phyloP scores from a whole-genome alignment of 2,888 invertebrate genomes.

The Dicyrtomina minuta region DNA sequence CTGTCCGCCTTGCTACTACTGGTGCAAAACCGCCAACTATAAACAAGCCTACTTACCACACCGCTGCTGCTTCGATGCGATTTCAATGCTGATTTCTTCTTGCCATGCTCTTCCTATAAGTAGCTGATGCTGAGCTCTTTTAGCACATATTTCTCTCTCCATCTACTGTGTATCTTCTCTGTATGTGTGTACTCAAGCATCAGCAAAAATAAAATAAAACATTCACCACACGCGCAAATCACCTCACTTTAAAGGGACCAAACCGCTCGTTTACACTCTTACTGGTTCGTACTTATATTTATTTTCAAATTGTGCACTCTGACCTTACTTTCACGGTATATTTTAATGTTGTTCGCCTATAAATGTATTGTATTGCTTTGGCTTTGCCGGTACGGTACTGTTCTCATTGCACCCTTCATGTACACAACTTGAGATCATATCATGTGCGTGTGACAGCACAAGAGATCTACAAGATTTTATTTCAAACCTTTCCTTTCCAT shows the following conservation, averaged over 20 bases:
- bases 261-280: constrained; percentile 41
- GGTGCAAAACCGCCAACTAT: too few relatives aligned
- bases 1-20: too few relatives aligned
- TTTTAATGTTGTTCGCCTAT: neutral
- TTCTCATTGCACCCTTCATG: too few relatives aligned
- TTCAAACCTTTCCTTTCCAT: neutral
- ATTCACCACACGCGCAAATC: constrained; percentile 29
- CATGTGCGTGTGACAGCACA: too few relatives aligned
- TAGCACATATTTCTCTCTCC: constrained; percentile 6
- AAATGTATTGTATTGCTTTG: neutral
- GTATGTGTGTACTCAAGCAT: constrained; percentile 14
- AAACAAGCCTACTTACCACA: neutral
- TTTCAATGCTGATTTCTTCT: neutral
- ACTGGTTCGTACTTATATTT: constrained; percentile 34
- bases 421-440: too few relatives aligned
- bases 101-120: neutral
- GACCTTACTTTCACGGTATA: neutral
- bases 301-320: neutral
- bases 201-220: constrained; percentile 20
- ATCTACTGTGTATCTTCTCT: constrained; percentile 6
- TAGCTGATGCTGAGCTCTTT: constrained; percentile 5
- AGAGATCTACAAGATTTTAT: neutral
- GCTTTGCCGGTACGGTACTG: neutral
- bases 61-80: too few relatives aligned
- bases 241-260: constrained; percentile 45